Conservation (phyloP, 2,797 vertebrate genomes). For the Hyperoplus immaculatus region DNA sequence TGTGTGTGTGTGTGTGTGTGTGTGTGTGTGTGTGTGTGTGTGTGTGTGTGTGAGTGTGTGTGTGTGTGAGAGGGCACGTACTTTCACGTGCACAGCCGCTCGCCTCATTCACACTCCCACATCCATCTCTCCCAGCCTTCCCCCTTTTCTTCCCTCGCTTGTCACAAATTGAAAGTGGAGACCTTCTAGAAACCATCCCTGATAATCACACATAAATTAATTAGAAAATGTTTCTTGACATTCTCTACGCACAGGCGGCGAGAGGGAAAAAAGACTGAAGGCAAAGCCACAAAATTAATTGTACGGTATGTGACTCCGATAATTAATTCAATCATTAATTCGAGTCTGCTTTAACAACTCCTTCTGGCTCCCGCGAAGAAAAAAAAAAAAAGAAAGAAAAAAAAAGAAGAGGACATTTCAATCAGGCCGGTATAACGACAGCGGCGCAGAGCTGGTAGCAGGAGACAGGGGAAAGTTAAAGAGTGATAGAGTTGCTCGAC, state of each 20-base stretch:
- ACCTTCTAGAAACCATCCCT: conserved; percentile 88
- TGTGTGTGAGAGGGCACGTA: conserved; percentile 21
- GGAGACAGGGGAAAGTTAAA: conserved; percentile 62
- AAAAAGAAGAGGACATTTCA: conserved; percentile 73
- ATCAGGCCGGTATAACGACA: conserved; percentile 74
- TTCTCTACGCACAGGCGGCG: conserved; percentile 81
- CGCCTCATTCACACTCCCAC: conserved; percentile 39
- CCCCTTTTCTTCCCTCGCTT: conserved; percentile 67
- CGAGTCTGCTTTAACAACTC: conserved; percentile 86
- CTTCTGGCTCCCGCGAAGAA: conserved; percentile 83
- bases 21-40: conserved; percentile 2
- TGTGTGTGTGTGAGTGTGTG: conserved; percentile 5
- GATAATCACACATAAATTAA: conserved; percentile 91
- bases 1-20: neutral
- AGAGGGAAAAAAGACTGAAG: conserved; percentile 81
- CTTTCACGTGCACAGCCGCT: conserved; percentile 25
- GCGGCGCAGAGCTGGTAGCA: conserved; percentile 32
- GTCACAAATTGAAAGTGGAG: conserved; percentile 89
- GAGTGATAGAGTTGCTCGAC: conserved; percentile 56
- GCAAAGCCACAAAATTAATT: conserved; percentile 90
- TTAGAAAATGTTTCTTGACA: conserved; percentile 91
- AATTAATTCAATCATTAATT: conserved; percentile 91
- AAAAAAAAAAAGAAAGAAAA: conserved; percentile 38
- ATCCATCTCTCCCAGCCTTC: conserved; percentile 65
- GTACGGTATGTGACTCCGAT: conserved; percentile 89